Evolutionary conservation across 2,113 vertebrate species (phyloP), one percentile per base, ranked within the genome.

Genomic region (Corapipo altera): DNA sequence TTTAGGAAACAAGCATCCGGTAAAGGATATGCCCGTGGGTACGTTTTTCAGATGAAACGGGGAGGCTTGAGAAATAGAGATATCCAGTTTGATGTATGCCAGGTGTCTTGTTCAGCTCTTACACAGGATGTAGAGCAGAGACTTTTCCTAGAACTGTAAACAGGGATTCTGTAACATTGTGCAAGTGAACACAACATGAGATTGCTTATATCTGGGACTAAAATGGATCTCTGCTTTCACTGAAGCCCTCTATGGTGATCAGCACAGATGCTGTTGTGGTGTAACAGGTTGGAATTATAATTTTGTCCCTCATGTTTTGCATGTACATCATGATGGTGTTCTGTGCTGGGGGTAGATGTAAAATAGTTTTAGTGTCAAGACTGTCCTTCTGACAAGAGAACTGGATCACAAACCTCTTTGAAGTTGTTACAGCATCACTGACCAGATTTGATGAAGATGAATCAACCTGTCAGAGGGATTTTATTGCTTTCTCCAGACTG

Each of bases 11-110:
- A 69, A 76, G 67, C 49, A 58, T 84, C 74, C 2, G 9, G 44
- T 79, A 87, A 79, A 70, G 35, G 43, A 83, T 95, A 80, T 77
- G 35, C 70, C 46, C 0, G 0, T 66, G 67, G 67, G 52, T 76
- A 23, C 80, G 80, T 80, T 75, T 80, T 65, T 85, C 67, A 86
- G 89, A 23, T 69, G 58, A 71, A 88, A 85, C 41, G 7, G 24
- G 35, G 33, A 89, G 77, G 32, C 59, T 82, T 91, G 78, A 93
- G 62, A 88, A 85, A 79, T 15, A 54, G 28, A 58, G 37, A 22
- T 84, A 51, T 3, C 19, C 35, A 57, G 23, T 54, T 89, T 6
- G 3, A 24, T 66, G 35, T 49, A 20, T 41, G 33, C 55, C 58
- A 76, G 54, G 37, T 4, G 1, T 65, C 54, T 73, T 2, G 1